Percentiles rank a stretch among this genome's conserved stretches.
Conservation (phyloP, 37 sponge, comb jelly and placozoan species). For the Amphimedon queenslandica region DNA sequence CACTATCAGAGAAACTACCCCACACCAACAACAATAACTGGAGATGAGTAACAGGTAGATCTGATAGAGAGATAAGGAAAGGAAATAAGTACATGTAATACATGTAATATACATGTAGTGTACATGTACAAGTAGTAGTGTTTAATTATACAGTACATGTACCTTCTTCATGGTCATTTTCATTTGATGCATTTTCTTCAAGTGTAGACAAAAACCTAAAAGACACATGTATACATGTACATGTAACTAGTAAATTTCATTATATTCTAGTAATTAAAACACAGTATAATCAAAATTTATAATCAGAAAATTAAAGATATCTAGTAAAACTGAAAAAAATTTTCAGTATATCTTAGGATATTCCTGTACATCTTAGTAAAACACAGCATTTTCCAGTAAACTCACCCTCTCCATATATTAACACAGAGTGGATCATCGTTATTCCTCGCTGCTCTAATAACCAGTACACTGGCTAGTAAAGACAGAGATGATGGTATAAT, state of each 20-base stretch:
- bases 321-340: slow-evolving; percentile 22
- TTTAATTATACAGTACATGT: too few species aligned
- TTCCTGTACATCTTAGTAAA: slow-evolving; percentile 5
- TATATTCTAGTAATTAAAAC: too few species aligned
- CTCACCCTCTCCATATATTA: slow-evolving; percentile 77
- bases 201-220: slow-evolving; percentile 51
- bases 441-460: slow-evolving; percentile 19
- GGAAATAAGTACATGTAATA: too few species aligned
- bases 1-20: slow-evolving; percentile 52
- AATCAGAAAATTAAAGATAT: too few species aligned
- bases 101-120: too few species aligned
- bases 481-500: slow-evolving; percentile 39
- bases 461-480: slow-evolving; percentile 53
- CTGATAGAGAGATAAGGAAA: slow-evolving; percentile 12
- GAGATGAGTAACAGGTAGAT: slow-evolving; percentile 48
- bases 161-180: slow-evolving; percentile 61
- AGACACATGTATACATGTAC: slow-evolving; percentile 32
- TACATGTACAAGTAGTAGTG: too few species aligned
- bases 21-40: slow-evolving; percentile 70
- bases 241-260: too few species aligned
- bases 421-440: slow-evolving; percentile 51
- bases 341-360: slow-evolving; percentile 25
- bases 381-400: background rate
- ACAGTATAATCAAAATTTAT: too few species aligned
- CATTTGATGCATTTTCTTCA: slow-evolving; percentile 54